These are phyloP conservation scores for Toxonevra muliebris DNA, from an alignment of 2,888 invertebrate species.

Conservation along the genomic window DNA sequence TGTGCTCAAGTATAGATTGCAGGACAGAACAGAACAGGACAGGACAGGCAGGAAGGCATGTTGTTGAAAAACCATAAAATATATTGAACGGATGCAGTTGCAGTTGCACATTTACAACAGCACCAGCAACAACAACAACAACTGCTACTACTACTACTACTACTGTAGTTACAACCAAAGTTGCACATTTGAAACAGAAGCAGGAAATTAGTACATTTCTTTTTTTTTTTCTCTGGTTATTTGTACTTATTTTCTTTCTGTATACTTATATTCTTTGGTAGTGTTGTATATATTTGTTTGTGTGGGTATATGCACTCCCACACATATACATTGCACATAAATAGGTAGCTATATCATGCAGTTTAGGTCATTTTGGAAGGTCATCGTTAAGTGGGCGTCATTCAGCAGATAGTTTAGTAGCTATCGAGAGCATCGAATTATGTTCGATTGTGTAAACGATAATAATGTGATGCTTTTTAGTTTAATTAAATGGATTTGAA, in stretches of 20 bases:
- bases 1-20: too few relatives aligned
- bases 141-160: too few relatives aligned
- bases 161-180: background rate
- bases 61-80: background rate
- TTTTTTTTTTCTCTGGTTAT: background rate
- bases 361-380: background rate
- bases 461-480: too few relatives aligned
- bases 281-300: background rate
- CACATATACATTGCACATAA: background rate
- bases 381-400: background rate
- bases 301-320: background rate
- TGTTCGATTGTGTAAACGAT: too few relatives aligned
- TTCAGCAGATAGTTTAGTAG: too few relatives aligned
- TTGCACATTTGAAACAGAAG: conserved; percentile 1
- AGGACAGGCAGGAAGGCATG: too few relatives aligned
- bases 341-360: background rate
- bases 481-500: too few relatives aligned
- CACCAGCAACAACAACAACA: background rate
- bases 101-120: background rate
- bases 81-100: conserved; percentile 6
- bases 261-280: background rate
- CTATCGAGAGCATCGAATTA: too few relatives aligned
- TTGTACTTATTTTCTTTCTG: background rate
- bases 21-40: too few relatives aligned
- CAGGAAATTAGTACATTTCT: conserved; percentile 4